These are phyloP conservation scores for Cataglyphis hispanica DNA, from an alignment of 1,140 invertebrate species.

Conservation along the genomic window DNA sequence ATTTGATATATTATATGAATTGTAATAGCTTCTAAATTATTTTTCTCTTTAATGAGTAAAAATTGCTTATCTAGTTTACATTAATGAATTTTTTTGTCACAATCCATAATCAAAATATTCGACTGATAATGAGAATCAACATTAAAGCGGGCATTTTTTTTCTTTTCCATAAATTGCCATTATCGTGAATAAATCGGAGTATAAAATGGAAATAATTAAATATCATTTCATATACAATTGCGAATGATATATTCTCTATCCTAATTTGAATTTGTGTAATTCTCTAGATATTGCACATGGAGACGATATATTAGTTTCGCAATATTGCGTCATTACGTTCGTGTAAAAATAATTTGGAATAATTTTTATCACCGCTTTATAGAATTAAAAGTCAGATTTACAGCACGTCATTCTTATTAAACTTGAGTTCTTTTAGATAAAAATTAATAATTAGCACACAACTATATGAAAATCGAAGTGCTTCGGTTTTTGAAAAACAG, in stretches of 20 bases:
- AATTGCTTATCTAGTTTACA: constrained; percentile 17
- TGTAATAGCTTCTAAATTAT: neutral
- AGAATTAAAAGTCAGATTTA: neutral
- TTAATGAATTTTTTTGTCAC: neutral
- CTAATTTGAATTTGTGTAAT: neutral
- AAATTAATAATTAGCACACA: neutral
- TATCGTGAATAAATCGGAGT: neutral
- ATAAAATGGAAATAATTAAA: neutral
- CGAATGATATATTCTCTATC: too few relatives aligned
- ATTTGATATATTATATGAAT: neutral
- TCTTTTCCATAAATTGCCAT: neutral
- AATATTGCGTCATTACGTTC: constrained; percentile 25
- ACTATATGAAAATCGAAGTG: too few relatives aligned
- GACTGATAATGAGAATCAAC: neutral
- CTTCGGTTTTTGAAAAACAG: neutral
- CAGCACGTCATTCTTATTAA: neutral
- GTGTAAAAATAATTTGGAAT: neutral
- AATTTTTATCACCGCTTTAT: neutral
- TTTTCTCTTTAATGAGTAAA: neutral
- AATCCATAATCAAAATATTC: neutral
- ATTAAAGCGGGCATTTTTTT: neutral
- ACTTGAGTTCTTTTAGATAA: neutral
- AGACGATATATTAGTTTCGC: neutral
- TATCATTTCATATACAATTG: neutral
- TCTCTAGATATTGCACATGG: neutral